These are phyloP conservation scores for Gopherus flavomarginatus DNA, from an alignment of 2,113 vertebrate species.

Conservation along the genomic window DNA sequence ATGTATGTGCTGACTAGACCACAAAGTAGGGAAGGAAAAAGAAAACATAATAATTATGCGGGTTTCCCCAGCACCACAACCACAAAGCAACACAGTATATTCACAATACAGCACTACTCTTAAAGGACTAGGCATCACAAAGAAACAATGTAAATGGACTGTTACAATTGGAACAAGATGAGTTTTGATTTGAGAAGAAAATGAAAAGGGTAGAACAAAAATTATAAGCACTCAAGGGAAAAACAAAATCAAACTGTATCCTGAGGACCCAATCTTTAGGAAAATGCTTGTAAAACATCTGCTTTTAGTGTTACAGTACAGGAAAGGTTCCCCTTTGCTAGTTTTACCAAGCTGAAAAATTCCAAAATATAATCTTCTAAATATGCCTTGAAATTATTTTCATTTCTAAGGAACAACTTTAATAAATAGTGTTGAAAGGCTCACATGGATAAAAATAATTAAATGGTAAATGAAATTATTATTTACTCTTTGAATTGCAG, in stretches of 20 bases:
- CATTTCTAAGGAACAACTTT: neutral
- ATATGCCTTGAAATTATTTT: neutral
- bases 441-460: neutral
- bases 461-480: neutral
- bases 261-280: neutral
- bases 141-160: neutral
- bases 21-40: neutral
- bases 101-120: neutral
- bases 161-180: neutral
- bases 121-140: neutral
- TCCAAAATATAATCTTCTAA: neutral
- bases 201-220: neutral
- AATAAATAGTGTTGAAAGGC: neutral
- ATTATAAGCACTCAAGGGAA: neutral
- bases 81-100: neutral
- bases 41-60: neutral
- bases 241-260: neutral
- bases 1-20: slow-evolving; percentile 86
- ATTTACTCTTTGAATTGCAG: neutral
- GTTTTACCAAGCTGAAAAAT: neutral
- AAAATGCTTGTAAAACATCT: neutral
- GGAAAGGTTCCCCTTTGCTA: neutral
- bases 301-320: neutral
- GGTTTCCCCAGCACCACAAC: neutral
- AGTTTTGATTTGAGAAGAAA: neutral